Conservation (phyloP, 2,113 vertebrate genomes). For the Bagarius yarrelli region DNA sequence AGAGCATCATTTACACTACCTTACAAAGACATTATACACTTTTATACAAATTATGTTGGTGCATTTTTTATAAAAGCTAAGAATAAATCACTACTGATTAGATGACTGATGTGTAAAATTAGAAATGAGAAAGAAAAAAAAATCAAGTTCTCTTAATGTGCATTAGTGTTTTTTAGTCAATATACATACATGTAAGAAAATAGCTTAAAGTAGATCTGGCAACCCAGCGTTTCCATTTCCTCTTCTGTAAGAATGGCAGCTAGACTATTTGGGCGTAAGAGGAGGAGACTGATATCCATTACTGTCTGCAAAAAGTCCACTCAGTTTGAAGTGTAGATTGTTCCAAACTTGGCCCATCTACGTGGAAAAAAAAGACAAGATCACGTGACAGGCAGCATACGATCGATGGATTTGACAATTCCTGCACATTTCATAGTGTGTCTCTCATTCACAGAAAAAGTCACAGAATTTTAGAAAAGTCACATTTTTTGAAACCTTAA, state of each 20-base stretch:
- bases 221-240: slow-evolving; percentile 2
- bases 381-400: not conserved
- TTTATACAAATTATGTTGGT: not conserved
- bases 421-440: not conserved
- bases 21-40: not conserved
- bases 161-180: slow-evolving; percentile 2
- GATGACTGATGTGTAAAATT: not conserved
- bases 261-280: slow-evolving; percentile 67
- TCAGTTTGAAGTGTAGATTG: slow-evolving; percentile 88
- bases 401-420: not conserved
- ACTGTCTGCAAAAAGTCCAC: slow-evolving; percentile 80
- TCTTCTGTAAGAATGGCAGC: not conserved
- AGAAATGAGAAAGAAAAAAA: not conserved
- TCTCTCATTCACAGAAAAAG: too few species aligned
- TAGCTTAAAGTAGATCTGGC: not conserved
- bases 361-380: slow-evolving; percentile 35
- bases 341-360: slow-evolving; percentile 98
- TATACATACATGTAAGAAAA: not conserved
- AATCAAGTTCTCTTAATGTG: not conserved
- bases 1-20: not conserved
- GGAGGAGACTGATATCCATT: slow-evolving; percentile 68
- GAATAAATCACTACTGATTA: not conserved
- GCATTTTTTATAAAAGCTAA: not conserved
- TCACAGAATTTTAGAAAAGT: too few species aligned
- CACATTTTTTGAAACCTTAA: too few species aligned